phyloP scores from a whole-genome alignment of 2,113 vertebrate genomes.

The Larimichthys crocea region DNA sequence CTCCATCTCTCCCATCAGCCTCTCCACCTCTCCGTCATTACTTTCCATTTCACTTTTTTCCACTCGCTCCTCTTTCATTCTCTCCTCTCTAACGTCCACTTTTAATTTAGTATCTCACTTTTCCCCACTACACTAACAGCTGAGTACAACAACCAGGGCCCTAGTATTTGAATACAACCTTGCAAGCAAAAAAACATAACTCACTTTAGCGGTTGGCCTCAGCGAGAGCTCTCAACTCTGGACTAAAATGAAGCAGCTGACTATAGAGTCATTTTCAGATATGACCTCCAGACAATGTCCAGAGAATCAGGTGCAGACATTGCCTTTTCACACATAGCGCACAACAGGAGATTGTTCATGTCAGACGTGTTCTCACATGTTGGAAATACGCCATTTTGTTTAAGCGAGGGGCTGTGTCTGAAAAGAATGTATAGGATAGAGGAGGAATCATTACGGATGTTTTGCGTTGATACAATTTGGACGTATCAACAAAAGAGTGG shows the following conservation, averaged over 20 bases:
- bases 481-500: too few species aligned
- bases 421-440: too few species aligned
- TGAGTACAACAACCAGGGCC: conserved; percentile 19
- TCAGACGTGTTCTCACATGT: too few species aligned
- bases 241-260: conserved; percentile 4
- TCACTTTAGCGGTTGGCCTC: conserved; percentile 24
- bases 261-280: not conserved
- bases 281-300: too few species aligned
- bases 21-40: conserved; percentile 55
- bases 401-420: too few species aligned
- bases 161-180: conserved; percentile 44
- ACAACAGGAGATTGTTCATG: too few species aligned
- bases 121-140: conserved; percentile 26
- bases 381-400: too few species aligned
- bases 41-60: conserved; percentile 23
- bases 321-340: too few species aligned
- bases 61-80: conserved; percentile 34
- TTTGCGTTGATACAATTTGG: too few species aligned
- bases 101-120: conserved; percentile 43
- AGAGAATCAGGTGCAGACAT: too few species aligned
- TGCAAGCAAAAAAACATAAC: conserved; percentile 27
- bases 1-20: conserved; percentile 47
- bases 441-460: too few species aligned
- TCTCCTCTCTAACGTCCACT: conserved; percentile 36
- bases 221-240: conserved; percentile 10